A percentile compares a stretch with the other conserved stretches of the same genome.
Evolutionary conservation across 2,797 vertebrate species (phyloP).

Genomic region (Sebastes oblongus): DNA sequence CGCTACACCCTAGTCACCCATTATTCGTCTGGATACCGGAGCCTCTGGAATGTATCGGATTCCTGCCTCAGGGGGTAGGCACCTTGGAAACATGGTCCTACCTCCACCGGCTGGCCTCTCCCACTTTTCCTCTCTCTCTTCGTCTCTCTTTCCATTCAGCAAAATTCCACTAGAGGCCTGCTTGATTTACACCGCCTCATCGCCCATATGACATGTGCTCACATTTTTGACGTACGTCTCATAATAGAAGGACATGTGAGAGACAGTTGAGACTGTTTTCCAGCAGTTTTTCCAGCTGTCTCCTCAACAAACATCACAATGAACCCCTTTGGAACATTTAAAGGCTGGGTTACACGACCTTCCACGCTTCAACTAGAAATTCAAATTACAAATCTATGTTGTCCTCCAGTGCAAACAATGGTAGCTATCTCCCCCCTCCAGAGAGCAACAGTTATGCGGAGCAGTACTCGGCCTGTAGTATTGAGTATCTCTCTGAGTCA

Average conservation of each 20-base stretch:
- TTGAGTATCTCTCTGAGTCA: slow-evolving; percentile 76
- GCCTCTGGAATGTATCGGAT: slow-evolving; percentile 80
- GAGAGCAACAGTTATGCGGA: slow-evolving; percentile 62
- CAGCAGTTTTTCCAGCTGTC: neutral
- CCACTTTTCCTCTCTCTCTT: slow-evolving; percentile 3
- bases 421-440: slow-evolving; percentile 48
- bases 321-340: neutral
- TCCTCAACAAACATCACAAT: slow-evolving; percentile 13
- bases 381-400: slow-evolving; percentile 39
- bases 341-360: neutral
- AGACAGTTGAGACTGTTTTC: slow-evolving; percentile 24
- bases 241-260: slow-evolving; percentile 34
- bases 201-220: slow-evolving; percentile 44
- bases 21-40: slow-evolving; percentile 79
- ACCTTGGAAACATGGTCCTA: slow-evolving; percentile 73
- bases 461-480: slow-evolving; percentile 63
- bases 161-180: slow-evolving; percentile 63
- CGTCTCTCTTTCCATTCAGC: slow-evolving; percentile 53
- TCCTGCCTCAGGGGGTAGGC: slow-evolving; percentile 73
- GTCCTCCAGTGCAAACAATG: slow-evolving; percentile 27
- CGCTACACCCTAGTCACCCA: slow-evolving; percentile 72
- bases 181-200: slow-evolving; percentile 51
- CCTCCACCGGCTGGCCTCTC: slow-evolving; percentile 54
- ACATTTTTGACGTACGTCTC: slow-evolving; percentile 34
- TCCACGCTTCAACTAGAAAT: slow-evolving; percentile 5